Base-by-base conservation (phyloP, 2,113 vertebrate genomes). In the Ivindomyrus marchei region DNA sequence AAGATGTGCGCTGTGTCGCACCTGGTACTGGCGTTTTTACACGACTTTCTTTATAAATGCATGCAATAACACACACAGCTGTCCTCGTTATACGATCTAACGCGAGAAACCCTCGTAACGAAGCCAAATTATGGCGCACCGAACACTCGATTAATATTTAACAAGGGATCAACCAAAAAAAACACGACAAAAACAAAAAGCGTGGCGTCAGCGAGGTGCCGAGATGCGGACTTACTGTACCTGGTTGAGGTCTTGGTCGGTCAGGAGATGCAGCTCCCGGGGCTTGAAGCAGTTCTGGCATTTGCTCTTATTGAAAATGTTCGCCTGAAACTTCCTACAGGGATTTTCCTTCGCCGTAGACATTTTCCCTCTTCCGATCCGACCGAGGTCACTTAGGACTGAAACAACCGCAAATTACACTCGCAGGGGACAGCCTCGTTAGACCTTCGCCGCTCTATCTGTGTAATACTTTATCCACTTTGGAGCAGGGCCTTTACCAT, bases 271-370 rank as follows among this genome's bases (percentile, higher is more conserved):
- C 90, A 96, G 91, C 92, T 97, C 96, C 53, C 96, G 91, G 0
- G 96, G 96, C 90, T 97, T 97, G 92, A 97, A 97, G 93, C 96
- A 97, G 93, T 97, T 97, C 92, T 97, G 96, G 95, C 96, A 97
- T 95, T 97, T 97, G 89, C 96, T 97, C 92, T 97, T 97, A 90
- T 97, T 97, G 91, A 97, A 97, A 92, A 97, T 96, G 93, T 97
- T 97, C 36, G 96, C 96, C 91, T 97, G 96, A 89, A 97, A 97
- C 92, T 97, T 97, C 92, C 96, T 95, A 83, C 96, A 97, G 27
- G 96, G 91, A 90, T 95, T 97, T 92, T 97, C 96, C 91, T 96
- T 96, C 0, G 94, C 94, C 85, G 94, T 39, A 92, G 96, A 96
- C 96, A 96, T 96, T 5, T 88, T 96, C 70, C 2, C 2, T 70